A percentile compares a stretch with the other conserved stretches of the same genome.
Evolutionary conservation across 1,140 invertebrate genomes (phyloP).

Genomic region (Orius insidiosus): DNA sequence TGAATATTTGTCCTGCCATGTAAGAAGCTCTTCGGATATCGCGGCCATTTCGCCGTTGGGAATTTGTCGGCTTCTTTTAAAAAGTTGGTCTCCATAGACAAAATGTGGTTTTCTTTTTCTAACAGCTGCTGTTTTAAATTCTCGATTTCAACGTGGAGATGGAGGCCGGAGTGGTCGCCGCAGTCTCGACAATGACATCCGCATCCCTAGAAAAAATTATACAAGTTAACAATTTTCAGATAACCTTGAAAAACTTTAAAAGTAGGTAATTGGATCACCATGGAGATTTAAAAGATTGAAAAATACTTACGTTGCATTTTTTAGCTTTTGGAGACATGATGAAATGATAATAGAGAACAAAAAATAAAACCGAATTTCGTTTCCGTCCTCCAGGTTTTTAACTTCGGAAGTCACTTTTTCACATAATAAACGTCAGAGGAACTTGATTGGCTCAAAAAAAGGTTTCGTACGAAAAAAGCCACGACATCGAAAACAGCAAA

Average conservation of each 20-base stretch:
- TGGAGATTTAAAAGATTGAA: neutral
- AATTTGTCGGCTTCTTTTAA: slow-evolving; percentile 58
- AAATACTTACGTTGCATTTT: slow-evolving; percentile 1
- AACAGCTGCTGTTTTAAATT: slow-evolving; percentile 60
- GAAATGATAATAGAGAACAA: slow-evolving; percentile 3
- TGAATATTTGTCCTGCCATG: slow-evolving; percentile 84
- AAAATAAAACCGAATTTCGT: neutral
- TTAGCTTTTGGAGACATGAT: slow-evolving; percentile 9
- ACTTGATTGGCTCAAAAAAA: neutral
- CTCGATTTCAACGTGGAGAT: slow-evolving; percentile 73
- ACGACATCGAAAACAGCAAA: neutral
- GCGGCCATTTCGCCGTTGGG: slow-evolving; percentile 54
- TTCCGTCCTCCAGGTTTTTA: slow-evolving; percentile 4
- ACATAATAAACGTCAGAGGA: neutral
- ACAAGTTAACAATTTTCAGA: neutral
- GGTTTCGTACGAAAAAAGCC: neutral
- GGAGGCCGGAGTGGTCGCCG: slow-evolving; percentile 36
- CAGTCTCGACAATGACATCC: slow-evolving; percentile 35
- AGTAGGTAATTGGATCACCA: too few species aligned
- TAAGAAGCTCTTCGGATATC: slow-evolving; percentile 64
- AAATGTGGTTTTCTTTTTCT: slow-evolving; percentile 65
- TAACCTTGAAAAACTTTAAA: neutral
- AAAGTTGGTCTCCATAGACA: slow-evolving; percentile 70
- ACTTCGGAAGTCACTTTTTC: neutral
- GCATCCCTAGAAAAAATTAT: slow-evolving; percentile 33